Evolutionary conservation across 2,888 invertebrate genomes (phyloP).

Genomic region (Sesamia inferens): DNA sequence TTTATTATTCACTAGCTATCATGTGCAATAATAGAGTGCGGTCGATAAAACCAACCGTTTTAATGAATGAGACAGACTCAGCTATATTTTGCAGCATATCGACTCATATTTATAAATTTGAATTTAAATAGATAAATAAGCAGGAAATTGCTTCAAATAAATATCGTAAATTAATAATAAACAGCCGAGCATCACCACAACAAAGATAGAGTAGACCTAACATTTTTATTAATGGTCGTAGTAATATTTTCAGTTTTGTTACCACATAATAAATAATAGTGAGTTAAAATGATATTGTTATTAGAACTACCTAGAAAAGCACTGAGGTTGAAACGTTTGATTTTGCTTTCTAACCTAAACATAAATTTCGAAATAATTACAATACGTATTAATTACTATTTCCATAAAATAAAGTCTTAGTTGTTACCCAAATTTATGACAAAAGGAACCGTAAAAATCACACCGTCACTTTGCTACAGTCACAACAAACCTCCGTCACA

Average conservation of each 20-base stretch:
- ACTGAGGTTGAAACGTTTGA: neutral
- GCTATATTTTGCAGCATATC: slow-evolving; percentile 53
- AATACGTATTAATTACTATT: slow-evolving; percentile 12
- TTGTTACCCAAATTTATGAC: slow-evolving; percentile 29
- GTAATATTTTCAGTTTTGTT: slow-evolving; percentile 18
- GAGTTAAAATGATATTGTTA: neutral
- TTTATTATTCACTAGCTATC: slow-evolving; percentile 11
- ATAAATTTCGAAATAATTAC: slow-evolving; percentile 13
- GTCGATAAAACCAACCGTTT: slow-evolving; percentile 54
- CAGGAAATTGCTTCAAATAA: slow-evolving; percentile 27
- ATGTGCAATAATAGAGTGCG: slow-evolving; percentile 53
- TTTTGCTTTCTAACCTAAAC: neutral
- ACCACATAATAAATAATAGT: slow-evolving; percentile 20
- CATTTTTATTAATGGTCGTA: neutral
- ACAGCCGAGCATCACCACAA: neutral
- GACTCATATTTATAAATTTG: slow-evolving; percentile 32
- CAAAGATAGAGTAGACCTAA: slow-evolving; percentile 11
- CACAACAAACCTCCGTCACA: slow-evolving; percentile 85
- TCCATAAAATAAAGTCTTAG: slow-evolving; percentile 8
- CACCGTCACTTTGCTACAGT: slow-evolving; percentile 80
- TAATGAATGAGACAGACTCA: slow-evolving; percentile 50
- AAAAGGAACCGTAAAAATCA: slow-evolving; percentile 81
- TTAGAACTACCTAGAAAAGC: neutral
- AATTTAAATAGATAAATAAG: slow-evolving; percentile 17
- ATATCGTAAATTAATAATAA: slow-evolving; percentile 13